These are phyloP conservation scores for Heliconius himera DNA, from an alignment of 1,140 invertebrate genomes.

Conservation along the genomic window DNA sequence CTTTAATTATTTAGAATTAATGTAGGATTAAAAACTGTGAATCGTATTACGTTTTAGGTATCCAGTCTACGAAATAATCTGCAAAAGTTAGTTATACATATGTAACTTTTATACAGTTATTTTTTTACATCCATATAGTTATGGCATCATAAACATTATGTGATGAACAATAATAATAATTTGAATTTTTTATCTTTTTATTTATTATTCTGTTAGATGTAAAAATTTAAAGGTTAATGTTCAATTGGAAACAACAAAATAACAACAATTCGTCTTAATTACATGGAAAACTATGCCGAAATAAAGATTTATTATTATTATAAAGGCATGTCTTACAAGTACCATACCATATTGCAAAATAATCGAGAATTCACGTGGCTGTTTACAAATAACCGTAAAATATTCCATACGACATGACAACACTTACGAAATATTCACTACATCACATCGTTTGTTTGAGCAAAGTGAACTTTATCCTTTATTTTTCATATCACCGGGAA, in stretches of 20 bases:
- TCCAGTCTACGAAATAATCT: background rate
- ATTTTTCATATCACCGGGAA: background rate
- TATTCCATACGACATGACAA: slow-evolving; percentile 13
- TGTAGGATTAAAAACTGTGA: background rate
- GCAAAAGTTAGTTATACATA: background rate
- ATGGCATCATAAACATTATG: too few species aligned
- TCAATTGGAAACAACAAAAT: background rate
- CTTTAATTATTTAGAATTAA: background rate
- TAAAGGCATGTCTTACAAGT: background rate
- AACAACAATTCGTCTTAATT: background rate
- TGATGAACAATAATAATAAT: background rate
- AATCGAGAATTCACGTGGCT: background rate
- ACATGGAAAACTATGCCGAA: background rate
- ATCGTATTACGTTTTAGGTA: background rate
- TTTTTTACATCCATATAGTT: too few species aligned
- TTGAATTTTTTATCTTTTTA: too few species aligned
- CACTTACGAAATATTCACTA: slow-evolving; percentile 18
- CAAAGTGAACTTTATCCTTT: slow-evolving; percentile 1
- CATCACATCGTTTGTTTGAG: background rate
- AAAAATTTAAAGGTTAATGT: background rate
- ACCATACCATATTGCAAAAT: slow-evolving; percentile 8
- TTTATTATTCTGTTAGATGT: background rate
- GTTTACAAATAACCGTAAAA: slow-evolving; percentile 16
- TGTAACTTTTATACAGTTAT: too few species aligned
- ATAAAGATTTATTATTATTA: slow-evolving; percentile 8